Conservation (phyloP, 2,888 invertebrate species). For the Oxyscelio sp. region DNA sequence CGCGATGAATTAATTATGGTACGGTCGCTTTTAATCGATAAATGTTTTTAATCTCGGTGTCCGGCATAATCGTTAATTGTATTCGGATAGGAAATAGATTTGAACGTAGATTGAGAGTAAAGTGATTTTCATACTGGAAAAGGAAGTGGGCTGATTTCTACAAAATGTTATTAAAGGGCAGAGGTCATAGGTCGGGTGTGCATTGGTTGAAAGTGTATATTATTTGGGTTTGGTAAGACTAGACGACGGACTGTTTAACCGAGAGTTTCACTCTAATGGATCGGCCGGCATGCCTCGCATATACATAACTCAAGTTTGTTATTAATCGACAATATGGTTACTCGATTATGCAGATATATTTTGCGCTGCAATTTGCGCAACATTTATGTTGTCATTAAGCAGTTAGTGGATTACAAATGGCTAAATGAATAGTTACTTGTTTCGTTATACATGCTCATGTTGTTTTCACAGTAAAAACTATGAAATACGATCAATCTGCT, state of each 20-base stretch:
- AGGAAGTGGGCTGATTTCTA: slow-evolving; percentile 41
- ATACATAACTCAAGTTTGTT: slow-evolving; percentile 49
- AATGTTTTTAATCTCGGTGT: too few species aligned
- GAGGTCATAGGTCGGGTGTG: too few species aligned
- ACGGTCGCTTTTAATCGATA: too few species aligned
- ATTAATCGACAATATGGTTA: slow-evolving; percentile 50
- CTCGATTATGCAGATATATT: slow-evolving; percentile 61
- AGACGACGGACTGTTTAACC: slow-evolving; percentile 52
- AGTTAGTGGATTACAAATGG: slow-evolving; percentile 43
- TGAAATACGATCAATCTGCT: slow-evolving; percentile 9
- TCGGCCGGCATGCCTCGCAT: slow-evolving; percentile 35
- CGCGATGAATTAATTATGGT: too few species aligned
- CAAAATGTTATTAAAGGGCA: slow-evolving; percentile 35
- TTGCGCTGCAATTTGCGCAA: slow-evolving; percentile 34
- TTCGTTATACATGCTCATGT: slow-evolving; percentile 2
- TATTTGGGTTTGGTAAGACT: slow-evolving; percentile 27
- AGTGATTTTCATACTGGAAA: not conserved
- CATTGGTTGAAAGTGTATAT: too few species aligned
- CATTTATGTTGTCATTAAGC: slow-evolving; percentile 59
- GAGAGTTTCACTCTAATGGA: slow-evolving; percentile 48
- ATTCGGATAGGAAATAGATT: slow-evolving; percentile 39
- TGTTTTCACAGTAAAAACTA: not conserved
- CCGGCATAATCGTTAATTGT: too few species aligned
- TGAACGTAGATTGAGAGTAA: slow-evolving; percentile 38
- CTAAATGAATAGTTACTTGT: slow-evolving; percentile 37